Evolutionary conservation across 2,113 vertebrate species (phyloP), one percentile per base, ranked within the genome.

Genomic region (Narcine bancroftii): DNA sequence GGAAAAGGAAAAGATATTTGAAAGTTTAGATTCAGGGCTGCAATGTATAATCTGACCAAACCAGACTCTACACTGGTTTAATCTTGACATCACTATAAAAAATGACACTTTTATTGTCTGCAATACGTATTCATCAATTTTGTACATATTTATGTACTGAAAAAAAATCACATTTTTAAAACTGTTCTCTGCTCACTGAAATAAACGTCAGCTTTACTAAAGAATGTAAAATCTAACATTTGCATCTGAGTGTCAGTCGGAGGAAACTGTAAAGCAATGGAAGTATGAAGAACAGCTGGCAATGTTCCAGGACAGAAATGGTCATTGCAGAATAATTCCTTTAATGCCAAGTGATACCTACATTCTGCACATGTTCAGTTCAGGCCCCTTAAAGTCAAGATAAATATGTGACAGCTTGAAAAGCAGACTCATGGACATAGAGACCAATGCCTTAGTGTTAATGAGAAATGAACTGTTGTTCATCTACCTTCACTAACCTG

Each of bases 141-240:
- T 69, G 89, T 91, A 91, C 89, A 91, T 91, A 91, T 91, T 91
- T 91, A 91, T 71, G 89, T 71, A 33, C 39, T 66, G 89, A 91
- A 91, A 87, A 87, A 91, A 91, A 91, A 91, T 91, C 89, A 71
- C 89, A 69, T 91, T 91, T 91, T 91, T 91, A 71, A 91, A 91
- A 69, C 89, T 91, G 89, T 91, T 91, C 89, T 91, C 39, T 26
- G 42, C 63, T 91, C 89, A 69, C 63, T 69, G 89, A 91, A 71
- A 91, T 91, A 91, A 91, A 91, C 89, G 63, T 91, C 89, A 91
- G 39, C 71, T 91, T 91, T 91, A 69, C 65, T 45, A 91, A 71
- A 91, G 89, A 69, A 66, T 69, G 29, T 91, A 91, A 91, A 91
- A 69, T 69, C 9, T 69, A 91, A 91, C 63, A 91, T 91, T 69